These are phyloP conservation scores for Sarotherodon lohbergeri DNA, from an alignment of 2,113 vertebrate species.

Conservation along the genomic window DNA sequence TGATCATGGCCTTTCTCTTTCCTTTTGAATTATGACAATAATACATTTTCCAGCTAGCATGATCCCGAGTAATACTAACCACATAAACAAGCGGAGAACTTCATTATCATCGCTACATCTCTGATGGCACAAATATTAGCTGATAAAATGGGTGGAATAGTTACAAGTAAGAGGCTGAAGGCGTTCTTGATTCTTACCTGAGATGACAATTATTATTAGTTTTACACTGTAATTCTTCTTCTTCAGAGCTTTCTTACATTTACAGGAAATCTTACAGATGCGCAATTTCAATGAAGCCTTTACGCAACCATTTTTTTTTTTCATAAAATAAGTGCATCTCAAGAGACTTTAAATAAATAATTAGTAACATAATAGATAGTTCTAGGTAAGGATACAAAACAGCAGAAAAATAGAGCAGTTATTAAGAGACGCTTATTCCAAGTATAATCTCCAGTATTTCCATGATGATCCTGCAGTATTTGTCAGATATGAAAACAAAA, in stretches of 20 bases:
- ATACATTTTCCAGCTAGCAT: not conserved
- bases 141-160: not conserved
- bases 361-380: not conserved
- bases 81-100: not conserved
- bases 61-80: not conserved
- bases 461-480: not conserved
- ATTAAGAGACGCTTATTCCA: not conserved
- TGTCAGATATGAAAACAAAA: not conserved
- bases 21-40: conserved; percentile 9
- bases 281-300: not conserved
- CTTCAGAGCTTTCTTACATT: not conserved
- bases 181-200: not conserved
- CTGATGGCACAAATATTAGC: not conserved
- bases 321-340: not conserved
- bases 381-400: not conserved
- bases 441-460: not conserved
- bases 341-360: not conserved
- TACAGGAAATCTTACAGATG: not conserved
- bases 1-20: conserved; percentile 6
- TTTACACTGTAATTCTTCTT: not conserved
- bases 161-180: not conserved
- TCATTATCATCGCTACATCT: not conserved
- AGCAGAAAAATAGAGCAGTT: not conserved
- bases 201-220: not conserved
- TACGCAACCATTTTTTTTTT: not conserved